Conservation (phyloP, 2,113 vertebrate species). For the Tauraco erythrolophus region DNA sequence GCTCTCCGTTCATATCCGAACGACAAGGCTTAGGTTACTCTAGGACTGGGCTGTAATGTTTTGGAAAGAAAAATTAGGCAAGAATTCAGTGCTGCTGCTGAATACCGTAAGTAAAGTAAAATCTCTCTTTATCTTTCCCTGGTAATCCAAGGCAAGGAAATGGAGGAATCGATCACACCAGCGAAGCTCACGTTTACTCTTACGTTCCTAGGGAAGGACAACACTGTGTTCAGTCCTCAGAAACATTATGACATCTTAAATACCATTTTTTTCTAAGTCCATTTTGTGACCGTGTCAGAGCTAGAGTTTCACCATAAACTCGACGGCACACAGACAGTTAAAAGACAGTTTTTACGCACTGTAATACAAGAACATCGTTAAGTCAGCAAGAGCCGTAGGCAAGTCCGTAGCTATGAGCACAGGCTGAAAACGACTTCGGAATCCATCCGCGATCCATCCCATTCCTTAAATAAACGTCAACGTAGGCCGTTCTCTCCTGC, state of each 20-base stretch:
- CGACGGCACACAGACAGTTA: not conserved
- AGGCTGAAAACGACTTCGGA: not conserved
- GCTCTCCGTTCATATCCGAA: not conserved
- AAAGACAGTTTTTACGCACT: not conserved
- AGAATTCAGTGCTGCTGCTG: not conserved
- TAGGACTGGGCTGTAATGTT: not conserved
- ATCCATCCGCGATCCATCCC: not conserved
- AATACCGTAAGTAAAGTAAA: not conserved
- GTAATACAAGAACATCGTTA: not conserved
- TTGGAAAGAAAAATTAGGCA: not conserved
- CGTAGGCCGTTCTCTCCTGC: no score
- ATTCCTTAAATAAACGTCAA: accelerated
- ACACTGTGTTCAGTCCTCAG: not conserved
- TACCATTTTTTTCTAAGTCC: not conserved
- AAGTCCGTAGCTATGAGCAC: not conserved
- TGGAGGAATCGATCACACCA: not conserved
- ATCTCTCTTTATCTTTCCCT: not conserved
- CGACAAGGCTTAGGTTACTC: not conserved
- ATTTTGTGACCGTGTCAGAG: not conserved
- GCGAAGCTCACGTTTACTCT: not conserved
- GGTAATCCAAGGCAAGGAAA: not conserved
- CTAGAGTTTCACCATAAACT: not conserved
- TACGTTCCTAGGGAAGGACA: not conserved
- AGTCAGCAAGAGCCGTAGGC: not conserved
- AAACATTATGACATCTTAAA: not conserved